These are phyloP conservation scores for Clarias batrachus DNA, from an alignment of 2,113 vertebrate species.

Conservation along the genomic window DNA sequence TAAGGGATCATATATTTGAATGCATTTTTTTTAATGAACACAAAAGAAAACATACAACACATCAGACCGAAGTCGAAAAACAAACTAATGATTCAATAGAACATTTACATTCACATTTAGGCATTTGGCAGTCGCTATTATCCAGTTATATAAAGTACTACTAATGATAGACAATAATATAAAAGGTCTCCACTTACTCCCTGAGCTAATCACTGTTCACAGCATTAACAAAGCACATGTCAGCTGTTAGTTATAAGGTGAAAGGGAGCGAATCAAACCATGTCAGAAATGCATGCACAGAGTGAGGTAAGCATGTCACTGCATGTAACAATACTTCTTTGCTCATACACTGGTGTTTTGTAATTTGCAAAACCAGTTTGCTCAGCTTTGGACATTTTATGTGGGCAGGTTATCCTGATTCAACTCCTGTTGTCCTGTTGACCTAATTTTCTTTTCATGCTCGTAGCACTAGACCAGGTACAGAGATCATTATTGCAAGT, in stretches of 20 bases:
- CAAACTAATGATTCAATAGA: neutral
- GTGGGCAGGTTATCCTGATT: neutral
- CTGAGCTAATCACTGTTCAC: neutral
- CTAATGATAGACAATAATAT: neutral
- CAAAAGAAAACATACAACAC: neutral
- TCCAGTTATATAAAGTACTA: neutral
- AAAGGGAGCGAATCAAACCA: neutral
- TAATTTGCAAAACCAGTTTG: conserved; percentile 10
- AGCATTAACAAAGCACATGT: conserved; percentile 10
- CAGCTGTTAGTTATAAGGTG: neutral
- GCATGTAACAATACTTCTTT: neutral
- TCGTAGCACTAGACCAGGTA: neutral
- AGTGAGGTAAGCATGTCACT: neutral
- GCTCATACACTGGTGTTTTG: neutral
- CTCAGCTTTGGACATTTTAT: neutral
- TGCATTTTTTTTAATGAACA: neutral
- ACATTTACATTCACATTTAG: no score
- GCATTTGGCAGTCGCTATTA: no score
- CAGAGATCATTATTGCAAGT: neutral
- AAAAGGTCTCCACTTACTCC: neutral
- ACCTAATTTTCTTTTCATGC: neutral
- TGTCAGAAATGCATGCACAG: neutral
- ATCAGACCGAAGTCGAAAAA: neutral
- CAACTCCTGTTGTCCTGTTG: neutral
- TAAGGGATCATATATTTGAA: neutral